phyloP scores from a whole-genome alignment of 2,888 invertebrate species.

The Colostygia pectinataria region DNA sequence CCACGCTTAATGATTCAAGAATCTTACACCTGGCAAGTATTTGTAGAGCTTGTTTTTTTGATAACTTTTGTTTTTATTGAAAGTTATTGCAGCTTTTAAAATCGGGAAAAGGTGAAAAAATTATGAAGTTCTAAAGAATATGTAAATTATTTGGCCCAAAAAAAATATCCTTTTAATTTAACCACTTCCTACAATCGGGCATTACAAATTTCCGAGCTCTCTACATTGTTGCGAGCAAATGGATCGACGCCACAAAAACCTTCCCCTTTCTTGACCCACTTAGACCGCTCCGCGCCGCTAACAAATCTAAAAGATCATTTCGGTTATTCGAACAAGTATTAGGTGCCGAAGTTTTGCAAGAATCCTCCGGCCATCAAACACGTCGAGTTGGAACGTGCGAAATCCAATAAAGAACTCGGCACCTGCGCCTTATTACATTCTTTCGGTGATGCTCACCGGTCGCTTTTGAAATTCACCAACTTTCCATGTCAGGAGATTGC shows the following conservation, averaged over 20 bases:
- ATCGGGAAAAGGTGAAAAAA: slow-evolving; percentile 9
- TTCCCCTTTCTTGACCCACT: slow-evolving; percentile 36
- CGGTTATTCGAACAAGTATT: slow-evolving; percentile 52
- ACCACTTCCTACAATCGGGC: slow-evolving; percentile 24
- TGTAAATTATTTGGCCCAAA: slow-evolving; percentile 21
- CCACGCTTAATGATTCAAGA: no score
- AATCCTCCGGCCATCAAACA: slow-evolving; percentile 79
- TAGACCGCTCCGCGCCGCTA: slow-evolving; percentile 27
- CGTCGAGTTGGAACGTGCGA: slow-evolving; percentile 77
- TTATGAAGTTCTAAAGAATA: slow-evolving; percentile 4
- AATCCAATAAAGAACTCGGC: slow-evolving; percentile 81
- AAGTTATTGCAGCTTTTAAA: not conserved
- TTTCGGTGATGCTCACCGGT: slow-evolving; percentile 70
- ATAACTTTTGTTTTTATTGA: no score
- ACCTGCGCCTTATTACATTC: slow-evolving; percentile 83
- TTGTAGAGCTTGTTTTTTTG: no score
- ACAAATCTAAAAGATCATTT: slow-evolving; percentile 53
- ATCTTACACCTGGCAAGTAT: no score
- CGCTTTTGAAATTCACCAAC: slow-evolving; percentile 69
- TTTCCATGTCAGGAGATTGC: slow-evolving; percentile 74
- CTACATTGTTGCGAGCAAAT: slow-evolving; percentile 31
- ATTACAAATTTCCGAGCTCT: slow-evolving; percentile 21
- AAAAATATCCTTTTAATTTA: slow-evolving; percentile 17
- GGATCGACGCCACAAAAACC: slow-evolving; percentile 31
- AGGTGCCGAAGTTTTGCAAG: slow-evolving; percentile 74